These are phyloP conservation scores for Nyctalus aviator DNA, from an alignment of 2,797 vertebrate genomes.

Conservation along the genomic window DNA sequence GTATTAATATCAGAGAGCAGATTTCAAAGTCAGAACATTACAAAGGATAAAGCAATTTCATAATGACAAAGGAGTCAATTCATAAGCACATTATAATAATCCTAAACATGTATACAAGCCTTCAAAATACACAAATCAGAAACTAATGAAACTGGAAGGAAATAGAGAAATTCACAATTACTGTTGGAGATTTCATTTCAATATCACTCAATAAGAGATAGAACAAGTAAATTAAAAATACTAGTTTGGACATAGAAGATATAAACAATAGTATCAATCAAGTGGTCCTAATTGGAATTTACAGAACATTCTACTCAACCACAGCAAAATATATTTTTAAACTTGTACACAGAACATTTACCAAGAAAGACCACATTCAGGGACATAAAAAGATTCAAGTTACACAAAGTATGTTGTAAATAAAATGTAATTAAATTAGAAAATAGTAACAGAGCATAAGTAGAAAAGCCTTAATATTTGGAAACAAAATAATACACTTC, in stretches of 20 bases:
- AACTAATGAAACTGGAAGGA: neutral
- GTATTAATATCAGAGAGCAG: neutral
- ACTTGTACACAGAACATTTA: neutral
- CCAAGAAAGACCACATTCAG: neutral
- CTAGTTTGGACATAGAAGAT: neutral
- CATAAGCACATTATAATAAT: neutral
- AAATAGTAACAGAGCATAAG: neutral
- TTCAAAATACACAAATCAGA: constrained; percentile 13
- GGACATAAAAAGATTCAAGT: constrained; percentile 8
- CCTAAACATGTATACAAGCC: neutral
- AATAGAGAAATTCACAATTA: neutral
- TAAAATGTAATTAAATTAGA: constrained; percentile 15
- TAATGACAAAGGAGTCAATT: neutral
- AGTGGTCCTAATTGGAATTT: neutral
- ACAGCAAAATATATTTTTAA: neutral
- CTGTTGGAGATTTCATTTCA: neutral
- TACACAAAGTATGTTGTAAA: neutral
- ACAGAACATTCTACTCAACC: neutral
- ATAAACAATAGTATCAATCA: neutral
- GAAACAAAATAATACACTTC: neutral
- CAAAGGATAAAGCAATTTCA: neutral
- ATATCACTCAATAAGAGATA: neutral
- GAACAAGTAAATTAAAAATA: neutral
- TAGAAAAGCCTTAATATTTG: neutral
- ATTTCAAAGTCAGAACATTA: neutral